Base-by-base conservation (phyloP, 1,140 invertebrate species). In the Leucophenga varia region DNA sequence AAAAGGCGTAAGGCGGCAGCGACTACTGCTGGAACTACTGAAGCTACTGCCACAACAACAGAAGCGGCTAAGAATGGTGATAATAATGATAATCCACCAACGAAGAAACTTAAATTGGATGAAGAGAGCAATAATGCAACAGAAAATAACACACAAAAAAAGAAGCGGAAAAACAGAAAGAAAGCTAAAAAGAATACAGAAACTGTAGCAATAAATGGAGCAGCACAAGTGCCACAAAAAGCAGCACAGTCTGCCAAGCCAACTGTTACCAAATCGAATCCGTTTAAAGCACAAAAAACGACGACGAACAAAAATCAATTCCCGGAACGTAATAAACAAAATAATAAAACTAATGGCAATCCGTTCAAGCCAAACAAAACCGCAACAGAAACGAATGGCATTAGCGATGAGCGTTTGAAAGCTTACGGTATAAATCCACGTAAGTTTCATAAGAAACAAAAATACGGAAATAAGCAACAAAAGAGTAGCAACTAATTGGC, bases 391-490 rank as follows among this genome's bases (percentile, higher is more conserved):
- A 55, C 32, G n/a, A 35, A 35, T 35, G 22, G 22, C 22, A 51
- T 75, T 10, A 68, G 57, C 37, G 86, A 91, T 75, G 85, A 89
- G 49, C 82, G 94, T 52, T 76, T 97, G 1, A 83, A 85, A 68
- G 91, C 90, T 0, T 97, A 91, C 76, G 93, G 92, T 48, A 84
- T 96, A 32, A 95, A 95, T 81, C 91, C 93, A 1, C 93, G 91
- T 55, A 95, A 94, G 68, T 91, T 81, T 51, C 65, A 69, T 43
- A 75, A 75, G 22, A 58, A 57, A 40, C 54, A 72, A 8, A 73
- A 74, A 43, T 75, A 69, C 37, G 70, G 60, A 0, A 70, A 65
- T 10, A 70, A 68, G 25, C 28, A 50, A 8, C 34, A 56, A 19
- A 17, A 52, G 14, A 19, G n/a, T 28, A 6, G 9, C 22, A 3